These are phyloP conservation scores for Periphyllus acericola DNA, from an alignment of 2,888 invertebrate genomes.

Conservation along the genomic window DNA sequence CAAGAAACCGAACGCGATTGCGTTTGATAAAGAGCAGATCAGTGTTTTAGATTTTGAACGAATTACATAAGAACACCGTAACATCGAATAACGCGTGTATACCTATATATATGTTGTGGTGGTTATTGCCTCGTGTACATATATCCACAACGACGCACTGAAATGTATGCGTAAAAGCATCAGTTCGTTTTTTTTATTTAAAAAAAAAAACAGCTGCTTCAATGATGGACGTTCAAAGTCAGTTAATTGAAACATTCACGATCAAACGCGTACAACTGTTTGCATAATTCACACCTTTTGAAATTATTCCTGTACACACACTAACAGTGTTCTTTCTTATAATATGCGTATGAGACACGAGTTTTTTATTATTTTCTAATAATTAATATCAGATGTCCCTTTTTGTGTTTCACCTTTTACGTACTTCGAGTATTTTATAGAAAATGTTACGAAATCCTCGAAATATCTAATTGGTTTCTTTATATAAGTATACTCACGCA, in stretches of 20 bases:
- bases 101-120: background rate
- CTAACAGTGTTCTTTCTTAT: background rate
- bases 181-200: background rate
- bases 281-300: constrained; percentile 42
- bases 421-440: too few relatives aligned
- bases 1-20: constrained; percentile 16
- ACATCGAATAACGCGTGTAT: background rate
- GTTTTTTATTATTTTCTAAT: background rate
- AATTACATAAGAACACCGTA: constrained; percentile 9
- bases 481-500: background rate
- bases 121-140: background rate
- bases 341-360: background rate
- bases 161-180: background rate
- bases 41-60: constrained; percentile 32
- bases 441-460: background rate
- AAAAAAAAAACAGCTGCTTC: constrained; percentile 12
- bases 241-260: constrained; percentile 18
- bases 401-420: background rate
- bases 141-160: background rate
- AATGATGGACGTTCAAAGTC: background rate
- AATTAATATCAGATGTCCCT: background rate
- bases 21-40: constrained; percentile 35
- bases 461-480: background rate
- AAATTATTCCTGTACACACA: background rate
- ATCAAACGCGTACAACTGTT: background rate